These are phyloP conservation scores for Eupeodes corollae DNA, from an alignment of 1,140 invertebrate species.

Conservation along the genomic window DNA sequence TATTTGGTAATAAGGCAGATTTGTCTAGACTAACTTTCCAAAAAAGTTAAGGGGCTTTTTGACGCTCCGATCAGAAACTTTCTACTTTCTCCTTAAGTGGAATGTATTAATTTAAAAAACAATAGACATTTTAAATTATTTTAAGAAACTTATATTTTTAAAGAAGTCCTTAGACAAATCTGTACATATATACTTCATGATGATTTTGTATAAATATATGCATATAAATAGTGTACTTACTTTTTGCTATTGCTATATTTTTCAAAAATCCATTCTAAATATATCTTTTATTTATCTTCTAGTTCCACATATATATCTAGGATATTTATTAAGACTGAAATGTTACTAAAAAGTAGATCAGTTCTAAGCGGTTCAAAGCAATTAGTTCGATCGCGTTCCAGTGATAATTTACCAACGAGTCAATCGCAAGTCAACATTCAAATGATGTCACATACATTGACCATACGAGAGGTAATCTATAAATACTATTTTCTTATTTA, in stretches of 20 bases:
- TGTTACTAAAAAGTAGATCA: constrained; percentile 72
- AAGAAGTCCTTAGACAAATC: too few species aligned
- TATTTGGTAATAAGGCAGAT: too few species aligned
- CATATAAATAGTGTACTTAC: too few species aligned
- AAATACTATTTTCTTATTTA: not conserved
- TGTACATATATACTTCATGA: too few species aligned
- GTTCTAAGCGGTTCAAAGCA: constrained; percentile 57
- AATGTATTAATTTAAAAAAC: too few species aligned
- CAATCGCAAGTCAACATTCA: constrained; percentile 86
- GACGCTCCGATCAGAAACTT: too few species aligned
- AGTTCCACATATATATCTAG: constrained; percentile 84
- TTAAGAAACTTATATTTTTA: too few species aligned
- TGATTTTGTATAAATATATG: too few species aligned
- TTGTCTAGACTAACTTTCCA: too few species aligned
- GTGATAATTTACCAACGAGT: constrained; percentile 78
- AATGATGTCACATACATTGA: constrained; percentile 85
- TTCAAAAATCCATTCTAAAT: not conserved
- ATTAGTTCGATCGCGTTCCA: constrained; percentile 64
- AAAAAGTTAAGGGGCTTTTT: too few species aligned
- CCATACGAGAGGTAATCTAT: constrained; percentile 71
- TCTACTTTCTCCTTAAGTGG: too few species aligned
- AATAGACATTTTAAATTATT: too few species aligned
- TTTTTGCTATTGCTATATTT: not conserved
- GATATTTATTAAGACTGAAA: constrained; percentile 84
- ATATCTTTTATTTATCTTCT: constrained; percentile 11